Evolutionary conservation across 2,797 vertebrate genomes (phyloP), one percentile per base, ranked within the genome.

Genomic region (Anguilla pacifica): DNA sequence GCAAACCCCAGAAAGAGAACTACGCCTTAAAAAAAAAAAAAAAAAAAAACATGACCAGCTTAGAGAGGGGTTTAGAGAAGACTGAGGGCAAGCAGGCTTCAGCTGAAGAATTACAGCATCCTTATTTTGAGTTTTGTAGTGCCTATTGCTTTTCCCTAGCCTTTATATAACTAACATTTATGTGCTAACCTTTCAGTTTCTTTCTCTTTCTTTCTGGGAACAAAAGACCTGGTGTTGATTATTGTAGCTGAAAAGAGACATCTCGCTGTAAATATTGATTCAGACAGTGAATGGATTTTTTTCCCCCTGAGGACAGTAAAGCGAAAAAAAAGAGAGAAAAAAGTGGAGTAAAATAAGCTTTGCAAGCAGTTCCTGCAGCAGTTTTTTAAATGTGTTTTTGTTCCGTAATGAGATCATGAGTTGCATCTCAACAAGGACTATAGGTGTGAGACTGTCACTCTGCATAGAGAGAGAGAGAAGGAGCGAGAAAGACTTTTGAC

Each of bases 211-310:
- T 90, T 84, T 77, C 87, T 88, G 51, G 6, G 6, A 88, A 86
- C 70, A 82, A 91, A 88, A 86, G 61, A 89, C 74, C 85, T 86
- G 70, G 87, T 86, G 86, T 87, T 72, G 55, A 88, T 89, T 88
- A 74, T 88, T 88, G 88, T 84, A 86, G 82, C 74, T 57, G 72
- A 51, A 87, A 72, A 87, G 61, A 82, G 46, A 84, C 84, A 39
- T 86, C 84, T 84, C 53, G 43, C 77, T 79, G 57, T 86, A 87
- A 92, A 89, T 90, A 91, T 90, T 90, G 87, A 90, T 90, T 86
- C 1, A 57, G 57, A 90, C 86, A 83, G 39, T 81, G 67, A 90
- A 87, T 87, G 67, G 87, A 83, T 92, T 92, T 70, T 55, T 83
- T 81, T 88, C 51, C 61, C 87, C 57, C 39, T 79, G 70, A 88